phyloP scores from a whole-genome alignment of 2,888 invertebrate species.

The Drosophila anceps region DNA sequence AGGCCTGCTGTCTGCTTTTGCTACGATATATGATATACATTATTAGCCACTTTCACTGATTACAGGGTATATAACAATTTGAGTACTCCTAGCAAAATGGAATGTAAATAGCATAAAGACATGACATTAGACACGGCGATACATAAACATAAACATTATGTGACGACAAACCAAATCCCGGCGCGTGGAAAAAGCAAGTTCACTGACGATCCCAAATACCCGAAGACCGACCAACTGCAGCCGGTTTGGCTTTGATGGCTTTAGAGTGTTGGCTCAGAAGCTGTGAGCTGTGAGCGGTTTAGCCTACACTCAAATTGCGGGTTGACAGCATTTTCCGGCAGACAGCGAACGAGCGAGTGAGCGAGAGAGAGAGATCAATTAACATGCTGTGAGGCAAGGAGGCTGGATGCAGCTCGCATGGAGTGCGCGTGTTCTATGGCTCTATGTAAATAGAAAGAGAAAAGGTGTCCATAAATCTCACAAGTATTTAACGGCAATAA shows the following conservation, averaged over 20 bases:
- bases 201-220: slow-evolving; percentile 86
- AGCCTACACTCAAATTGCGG: slow-evolving; percentile 87
- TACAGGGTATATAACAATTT: slow-evolving; percentile 4
- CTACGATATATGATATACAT: background rate
- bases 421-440: slow-evolving; percentile 52
- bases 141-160: slow-evolving; percentile 30
- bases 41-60: background rate
- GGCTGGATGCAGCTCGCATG: slow-evolving; percentile 15
- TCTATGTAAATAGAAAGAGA: slow-evolving; percentile 70
- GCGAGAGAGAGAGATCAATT: slow-evolving; percentile 69
- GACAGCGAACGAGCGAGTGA: slow-evolving; percentile 65
- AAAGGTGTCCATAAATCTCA: slow-evolving; percentile 69
- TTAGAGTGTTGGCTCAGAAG: slow-evolving; percentile 12
- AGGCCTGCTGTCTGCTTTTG: background rate
- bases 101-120: slow-evolving; percentile 25
- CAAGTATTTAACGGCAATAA: slow-evolving; percentile 57
- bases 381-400: slow-evolving; percentile 59
- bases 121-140: slow-evolving; percentile 17
- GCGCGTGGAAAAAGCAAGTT: slow-evolving; percentile 87
- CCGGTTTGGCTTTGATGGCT: slow-evolving; percentile 86
- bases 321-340: slow-evolving; percentile 87
- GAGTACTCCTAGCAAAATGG: background rate
- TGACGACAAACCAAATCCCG: slow-evolving; percentile 85
- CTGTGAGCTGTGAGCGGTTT: slow-evolving; percentile 82
- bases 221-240: slow-evolving; percentile 2